These are phyloP conservation scores for Pammene aurita DNA, from an alignment of 2,888 invertebrate species.

Conservation along the genomic window DNA sequence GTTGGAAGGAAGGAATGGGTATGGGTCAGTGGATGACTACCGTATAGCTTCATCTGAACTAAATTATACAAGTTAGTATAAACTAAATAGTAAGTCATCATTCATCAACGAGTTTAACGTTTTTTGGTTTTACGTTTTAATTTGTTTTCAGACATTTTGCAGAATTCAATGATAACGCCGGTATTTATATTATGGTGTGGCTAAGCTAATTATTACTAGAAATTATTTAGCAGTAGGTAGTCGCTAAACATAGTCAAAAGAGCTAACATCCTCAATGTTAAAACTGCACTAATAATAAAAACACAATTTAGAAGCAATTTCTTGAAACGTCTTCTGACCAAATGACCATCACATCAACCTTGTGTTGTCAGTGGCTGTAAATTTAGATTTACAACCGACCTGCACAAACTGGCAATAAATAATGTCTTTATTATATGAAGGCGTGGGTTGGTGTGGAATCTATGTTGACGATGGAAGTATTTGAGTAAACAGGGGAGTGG, in stretches of 20 bases:
- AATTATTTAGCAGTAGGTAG: not conserved
- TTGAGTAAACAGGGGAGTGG: constrained; percentile 28
- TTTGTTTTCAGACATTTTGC: too few species aligned
- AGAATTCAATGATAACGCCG: not conserved
- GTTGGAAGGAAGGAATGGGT: too few species aligned
- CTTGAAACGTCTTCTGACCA: constrained; percentile 17
- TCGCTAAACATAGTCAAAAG: not conserved
- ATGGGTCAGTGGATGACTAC: not conserved
- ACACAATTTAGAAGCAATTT: not conserved
- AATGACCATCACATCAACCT: constrained; percentile 37
- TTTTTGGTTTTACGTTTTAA: too few species aligned
- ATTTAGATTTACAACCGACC: constrained; percentile 45
- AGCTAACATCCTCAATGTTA: not conserved
- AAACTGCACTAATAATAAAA: constrained; percentile 1
- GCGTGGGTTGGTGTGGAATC: constrained; percentile 13
- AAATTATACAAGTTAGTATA: too few species aligned
- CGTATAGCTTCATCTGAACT: too few species aligned
- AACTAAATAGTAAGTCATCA: not conserved
- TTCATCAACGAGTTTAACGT: not conserved
- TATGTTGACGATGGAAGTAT: constrained; percentile 28
- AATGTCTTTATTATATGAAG: constrained; percentile 33
- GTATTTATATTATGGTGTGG: not conserved
- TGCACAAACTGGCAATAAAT: constrained; percentile 40
- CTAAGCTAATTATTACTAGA: not conserved
- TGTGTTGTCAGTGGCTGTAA: constrained; percentile 37